Evolutionary conservation across 2,113 vertebrate genomes (phyloP).

Genomic region (Glaucidium brasilianum): DNA sequence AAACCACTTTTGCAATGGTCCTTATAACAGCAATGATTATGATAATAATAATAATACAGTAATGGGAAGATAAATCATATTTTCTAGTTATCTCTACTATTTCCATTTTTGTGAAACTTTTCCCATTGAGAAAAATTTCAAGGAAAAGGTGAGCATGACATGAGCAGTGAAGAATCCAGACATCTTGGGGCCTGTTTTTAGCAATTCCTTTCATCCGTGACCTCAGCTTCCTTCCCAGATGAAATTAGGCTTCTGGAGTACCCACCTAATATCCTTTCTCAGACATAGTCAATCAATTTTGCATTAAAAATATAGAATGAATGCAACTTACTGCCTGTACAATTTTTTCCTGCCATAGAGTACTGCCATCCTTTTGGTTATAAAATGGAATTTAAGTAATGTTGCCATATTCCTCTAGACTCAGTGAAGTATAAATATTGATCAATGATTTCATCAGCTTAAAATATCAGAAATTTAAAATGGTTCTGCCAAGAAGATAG

Average conservation of each 20-base stretch:
- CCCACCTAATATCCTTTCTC: neutral
- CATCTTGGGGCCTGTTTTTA: neutral
- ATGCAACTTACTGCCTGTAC: neutral
- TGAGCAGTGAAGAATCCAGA: neutral
- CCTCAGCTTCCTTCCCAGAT: neutral
- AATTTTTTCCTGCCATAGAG: neutral
- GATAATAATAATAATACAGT: neutral
- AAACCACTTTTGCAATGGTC: neutral
- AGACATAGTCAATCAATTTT: neutral
- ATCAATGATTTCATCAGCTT: neutral
- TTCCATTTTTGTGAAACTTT: neutral
- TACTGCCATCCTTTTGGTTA: neutral
- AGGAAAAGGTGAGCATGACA: neutral
- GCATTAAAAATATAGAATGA: neutral
- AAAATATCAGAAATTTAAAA: neutral
- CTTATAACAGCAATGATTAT: neutral
- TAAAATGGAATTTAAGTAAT: neutral
- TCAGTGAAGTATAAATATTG: neutral
- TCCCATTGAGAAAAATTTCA: neutral
- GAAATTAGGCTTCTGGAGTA: neutral
- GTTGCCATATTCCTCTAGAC: neutral
- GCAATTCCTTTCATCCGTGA: neutral
- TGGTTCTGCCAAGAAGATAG: neutral
- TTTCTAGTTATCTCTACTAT: neutral
- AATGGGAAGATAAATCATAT: neutral